phyloP scores from a whole-genome alignment of 2,113 vertebrate species.

The Triplophysa tibetana region DNA sequence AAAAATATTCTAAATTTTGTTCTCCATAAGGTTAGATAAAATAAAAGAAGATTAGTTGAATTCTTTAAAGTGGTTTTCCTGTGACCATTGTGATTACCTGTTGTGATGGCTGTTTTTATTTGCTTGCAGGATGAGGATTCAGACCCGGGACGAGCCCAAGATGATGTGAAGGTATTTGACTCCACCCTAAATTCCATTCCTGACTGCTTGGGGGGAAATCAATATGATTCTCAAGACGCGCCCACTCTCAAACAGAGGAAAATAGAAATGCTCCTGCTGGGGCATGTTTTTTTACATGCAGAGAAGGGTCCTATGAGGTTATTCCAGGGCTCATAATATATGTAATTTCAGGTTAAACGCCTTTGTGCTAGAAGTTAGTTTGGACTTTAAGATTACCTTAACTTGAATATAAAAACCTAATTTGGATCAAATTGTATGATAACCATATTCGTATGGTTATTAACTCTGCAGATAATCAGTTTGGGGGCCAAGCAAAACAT shows the following conservation, averaged over 20 bases:
- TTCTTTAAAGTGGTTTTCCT: neutral
- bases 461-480: too few relatives aligned
- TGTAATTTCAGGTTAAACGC: neutral
- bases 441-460: too few relatives aligned
- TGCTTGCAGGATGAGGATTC: conserved; percentile 96
- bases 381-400: neutral
- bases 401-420: too few relatives aligned
- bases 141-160: conserved; percentile 92
- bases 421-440: too few relatives aligned
- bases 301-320: neutral
- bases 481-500: too few relatives aligned
- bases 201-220: conserved; percentile 7
- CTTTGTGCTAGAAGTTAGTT: neutral
- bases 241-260: neutral
- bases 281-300: conserved; percentile 7
- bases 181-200: conserved; percentile 1
- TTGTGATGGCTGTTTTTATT: conserved; percentile 81
- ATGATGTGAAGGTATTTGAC: conserved; percentile 92
- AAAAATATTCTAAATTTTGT: too few relatives aligned
- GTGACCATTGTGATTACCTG: conserved; percentile 73
- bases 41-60: too few relatives aligned
- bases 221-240: neutral
- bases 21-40: too few relatives aligned
- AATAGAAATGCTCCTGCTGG: neutral
- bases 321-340: neutral